Evolutionary conservation across 2,888 invertebrate species (phyloP).

Genomic region (Spicauda simplicius): DNA sequence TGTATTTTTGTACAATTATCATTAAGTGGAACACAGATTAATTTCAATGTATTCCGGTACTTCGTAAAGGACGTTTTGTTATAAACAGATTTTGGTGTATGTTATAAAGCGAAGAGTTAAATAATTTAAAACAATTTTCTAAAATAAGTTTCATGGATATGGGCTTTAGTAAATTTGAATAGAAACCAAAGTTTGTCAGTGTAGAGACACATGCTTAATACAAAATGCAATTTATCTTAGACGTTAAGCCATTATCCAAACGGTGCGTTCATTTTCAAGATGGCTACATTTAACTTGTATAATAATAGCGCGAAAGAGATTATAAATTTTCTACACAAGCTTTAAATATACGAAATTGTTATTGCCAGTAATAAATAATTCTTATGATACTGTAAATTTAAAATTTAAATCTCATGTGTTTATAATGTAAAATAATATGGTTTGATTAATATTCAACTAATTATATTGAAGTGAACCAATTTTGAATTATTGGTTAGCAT

Average conservation of each 20-base stretch:
- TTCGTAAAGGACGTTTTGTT: too few species aligned
- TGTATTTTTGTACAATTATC: too few species aligned
- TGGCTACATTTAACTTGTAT: constrained; percentile 26
- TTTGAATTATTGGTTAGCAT: too few species aligned
- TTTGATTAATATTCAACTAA: constrained; percentile 29
- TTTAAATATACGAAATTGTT: constrained; percentile 34
- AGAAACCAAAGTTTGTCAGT: constrained; percentile 1
- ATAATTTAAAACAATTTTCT: too few species aligned
- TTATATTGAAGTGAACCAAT: too few species aligned
- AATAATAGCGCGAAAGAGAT: constrained; percentile 22
- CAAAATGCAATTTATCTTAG: constrained; percentile 21
- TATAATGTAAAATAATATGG: constrained; percentile 1
- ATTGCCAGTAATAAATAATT: constrained; percentile 28
- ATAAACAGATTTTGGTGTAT: too few species aligned
- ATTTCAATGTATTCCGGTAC: too few species aligned
- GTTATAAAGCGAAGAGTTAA: too few species aligned
- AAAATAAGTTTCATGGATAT: not conserved
- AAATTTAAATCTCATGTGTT: constrained; percentile 8
- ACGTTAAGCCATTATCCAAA: not conserved
- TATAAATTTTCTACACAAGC: constrained; percentile 38
- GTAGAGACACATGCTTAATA: constrained; percentile 13
- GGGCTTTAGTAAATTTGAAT: not conserved
- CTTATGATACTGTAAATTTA: constrained; percentile 30
- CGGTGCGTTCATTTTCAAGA: constrained; percentile 27
- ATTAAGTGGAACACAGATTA: too few species aligned